Evolutionary conservation across 2,888 invertebrate species (phyloP).

Genomic region (Meiosimyza platycephala): DNA sequence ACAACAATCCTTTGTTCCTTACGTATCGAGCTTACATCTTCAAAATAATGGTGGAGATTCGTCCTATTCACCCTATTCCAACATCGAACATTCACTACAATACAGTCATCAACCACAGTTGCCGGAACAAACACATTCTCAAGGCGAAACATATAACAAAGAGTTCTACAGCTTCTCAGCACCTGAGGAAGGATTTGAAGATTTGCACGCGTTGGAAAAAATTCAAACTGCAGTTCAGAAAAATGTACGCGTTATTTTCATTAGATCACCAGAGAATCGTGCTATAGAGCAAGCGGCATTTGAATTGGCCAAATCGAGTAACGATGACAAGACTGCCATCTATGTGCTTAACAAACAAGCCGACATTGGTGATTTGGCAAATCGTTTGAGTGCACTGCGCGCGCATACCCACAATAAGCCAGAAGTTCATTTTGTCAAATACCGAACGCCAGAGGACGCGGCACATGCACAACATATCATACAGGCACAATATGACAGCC

Average conservation of each 20-base stretch:
- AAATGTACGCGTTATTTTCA: slow-evolving; percentile 61
- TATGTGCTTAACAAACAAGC: slow-evolving; percentile 62
- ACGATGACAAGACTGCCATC: slow-evolving; percentile 61
- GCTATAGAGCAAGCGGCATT: slow-evolving; percentile 57
- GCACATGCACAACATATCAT: slow-evolving; percentile 61
- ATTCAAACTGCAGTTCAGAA: slow-evolving; percentile 54
- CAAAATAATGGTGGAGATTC: too few species aligned
- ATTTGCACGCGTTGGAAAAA: slow-evolving; percentile 51
- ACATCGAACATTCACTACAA: not conserved
- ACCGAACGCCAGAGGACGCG: slow-evolving; percentile 62
- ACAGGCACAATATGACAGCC: slow-evolving; percentile 59
- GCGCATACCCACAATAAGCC: slow-evolving; percentile 54
- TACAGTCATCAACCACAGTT: not conserved
- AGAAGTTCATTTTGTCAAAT: slow-evolving; percentile 63
- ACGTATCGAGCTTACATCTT: too few species aligned
- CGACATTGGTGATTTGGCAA: slow-evolving; percentile 55
- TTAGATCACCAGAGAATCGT: slow-evolving; percentile 61
- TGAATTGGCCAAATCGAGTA: slow-evolving; percentile 55
- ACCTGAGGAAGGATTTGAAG: slow-evolving; percentile 59
- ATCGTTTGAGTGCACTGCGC: slow-evolving; percentile 56
- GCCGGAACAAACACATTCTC: not conserved
- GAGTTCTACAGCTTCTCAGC: slow-evolving; percentile 62
- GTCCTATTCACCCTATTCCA: not conserved
- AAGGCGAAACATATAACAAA: slow-evolving; percentile 49
- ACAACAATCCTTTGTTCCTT: too few species aligned